A percentile compares a stretch with the other conserved stretches of the same genome.
These are phyloP conservation scores for Ptiloglossa arizonensis DNA, from an alignment of 1,140 invertebrate species.

Conservation along the genomic window DNA sequence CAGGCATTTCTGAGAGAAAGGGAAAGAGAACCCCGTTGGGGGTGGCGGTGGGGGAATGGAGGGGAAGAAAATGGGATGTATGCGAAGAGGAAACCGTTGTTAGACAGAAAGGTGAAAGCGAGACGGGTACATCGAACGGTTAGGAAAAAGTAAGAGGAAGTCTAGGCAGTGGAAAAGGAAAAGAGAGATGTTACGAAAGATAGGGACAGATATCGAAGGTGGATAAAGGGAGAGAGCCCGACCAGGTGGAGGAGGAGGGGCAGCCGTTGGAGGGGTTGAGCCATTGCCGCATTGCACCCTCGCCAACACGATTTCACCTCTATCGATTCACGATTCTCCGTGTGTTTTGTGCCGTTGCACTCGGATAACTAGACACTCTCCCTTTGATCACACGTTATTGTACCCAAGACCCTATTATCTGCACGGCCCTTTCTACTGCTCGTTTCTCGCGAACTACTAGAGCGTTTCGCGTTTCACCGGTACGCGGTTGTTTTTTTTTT, in stretches of 20 bases:
- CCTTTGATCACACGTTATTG: conserved; percentile 58
- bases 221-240: conserved; percentile 17
- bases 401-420: conserved; percentile 49
- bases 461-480: conserved; percentile 19
- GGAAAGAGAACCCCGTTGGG: background rate
- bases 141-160: background rate
- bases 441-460: conserved; percentile 14
- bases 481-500: conserved; percentile 12
- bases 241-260: conserved; percentile 24
- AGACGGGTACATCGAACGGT: conserved; percentile 16
- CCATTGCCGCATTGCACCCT: conserved; percentile 74
- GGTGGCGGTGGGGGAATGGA: background rate
- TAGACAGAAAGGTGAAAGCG: conserved; percentile 27
- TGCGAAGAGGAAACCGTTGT: conserved; percentile 20
- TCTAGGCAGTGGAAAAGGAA: background rate
- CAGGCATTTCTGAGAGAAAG: conserved; percentile 20
- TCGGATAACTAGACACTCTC: conserved; percentile 60
- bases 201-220: conserved; percentile 43
- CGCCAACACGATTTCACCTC: conserved; percentile 69
- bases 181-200: conserved; percentile 41
- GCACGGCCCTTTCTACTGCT: conserved; percentile 31
- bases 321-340: conserved; percentile 72
- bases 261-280: conserved; percentile 35
- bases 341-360: conserved; percentile 65
- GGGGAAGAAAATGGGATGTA: conserved; percentile 1